Conservation (phyloP, 2,113 vertebrate genomes). For the Passer montanus region DNA sequence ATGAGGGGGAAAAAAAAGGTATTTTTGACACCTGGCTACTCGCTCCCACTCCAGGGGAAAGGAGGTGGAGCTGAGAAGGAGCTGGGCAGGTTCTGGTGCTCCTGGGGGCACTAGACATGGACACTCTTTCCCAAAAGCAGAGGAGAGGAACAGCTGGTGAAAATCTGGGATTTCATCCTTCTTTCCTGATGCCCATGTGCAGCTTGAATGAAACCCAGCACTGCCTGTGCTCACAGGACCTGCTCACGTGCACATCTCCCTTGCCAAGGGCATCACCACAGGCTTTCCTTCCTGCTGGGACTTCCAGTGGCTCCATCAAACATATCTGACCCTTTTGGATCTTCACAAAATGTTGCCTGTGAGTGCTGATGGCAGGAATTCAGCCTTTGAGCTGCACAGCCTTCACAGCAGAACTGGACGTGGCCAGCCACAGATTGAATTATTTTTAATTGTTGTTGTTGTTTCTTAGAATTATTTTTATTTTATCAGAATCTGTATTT, state of each 20-base stretch:
- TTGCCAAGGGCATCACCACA: not conserved
- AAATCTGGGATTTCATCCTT: not conserved
- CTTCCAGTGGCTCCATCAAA: not conserved
- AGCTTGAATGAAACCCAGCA: not conserved
- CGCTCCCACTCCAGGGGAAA: not conserved
- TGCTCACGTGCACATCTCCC: not conserved
- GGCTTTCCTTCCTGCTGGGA: not conserved
- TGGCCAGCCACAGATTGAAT: not conserved
- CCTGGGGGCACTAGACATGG: not conserved
- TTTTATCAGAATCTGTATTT: not conserved
- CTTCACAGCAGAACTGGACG: not conserved
- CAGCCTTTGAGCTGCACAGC: not conserved
- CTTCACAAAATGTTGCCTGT: not conserved
- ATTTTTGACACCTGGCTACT: not conserved
- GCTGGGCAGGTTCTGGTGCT: not conserved
- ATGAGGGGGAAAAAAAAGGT: not conserved
- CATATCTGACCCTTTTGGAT: not conserved
- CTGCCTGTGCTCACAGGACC: not conserved
- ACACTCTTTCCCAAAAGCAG: not conserved
- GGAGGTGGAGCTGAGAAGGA: not conserved
- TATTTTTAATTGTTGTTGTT: not conserved
- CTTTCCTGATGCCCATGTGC: not conserved
- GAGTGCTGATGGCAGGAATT: not conserved
- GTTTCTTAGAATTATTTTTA: not conserved
- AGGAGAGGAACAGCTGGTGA: not conserved